Percentiles rank a stretch among this genome's conserved stretches.
These are phyloP conservation scores for Lithophane ornitopus DNA, from an alignment of 2,888 invertebrate genomes.

Conservation along the genomic window DNA sequence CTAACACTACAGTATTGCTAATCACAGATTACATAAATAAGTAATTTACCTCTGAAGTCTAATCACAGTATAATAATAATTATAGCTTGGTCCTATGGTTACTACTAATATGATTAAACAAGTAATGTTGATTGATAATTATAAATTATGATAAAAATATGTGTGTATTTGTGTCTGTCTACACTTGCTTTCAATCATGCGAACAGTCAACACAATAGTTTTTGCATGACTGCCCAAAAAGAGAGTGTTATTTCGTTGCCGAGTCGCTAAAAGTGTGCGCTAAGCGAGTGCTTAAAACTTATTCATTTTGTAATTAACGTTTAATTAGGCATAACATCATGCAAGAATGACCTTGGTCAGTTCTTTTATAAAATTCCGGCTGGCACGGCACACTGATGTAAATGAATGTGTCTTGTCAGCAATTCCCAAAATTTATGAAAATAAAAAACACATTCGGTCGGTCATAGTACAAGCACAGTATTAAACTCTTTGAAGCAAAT, in stretches of 20 bases:
- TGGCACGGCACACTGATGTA: too few species aligned
- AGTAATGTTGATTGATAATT: slow-evolving; percentile 23
- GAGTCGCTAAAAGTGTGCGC: not conserved
- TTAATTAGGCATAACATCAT: slow-evolving; percentile 7
- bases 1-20: slow-evolving; percentile 52
- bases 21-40: slow-evolving; percentile 33
- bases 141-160: slow-evolving; percentile 1
- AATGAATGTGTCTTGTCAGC: not conserved
- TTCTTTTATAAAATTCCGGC: not conserved
- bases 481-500: slow-evolving; percentile 14
- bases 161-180: slow-evolving; percentile 3
- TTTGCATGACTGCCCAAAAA: not conserved
- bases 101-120: slow-evolving; percentile 24
- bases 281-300: slow-evolving; percentile 8
- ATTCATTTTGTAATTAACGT: slow-evolving; percentile 17
- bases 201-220: not conserved
- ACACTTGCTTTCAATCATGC: slow-evolving; percentile 20
- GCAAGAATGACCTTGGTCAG: not conserved
- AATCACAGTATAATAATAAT: slow-evolving; percentile 45
- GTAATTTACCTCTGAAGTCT: slow-evolving; percentile 53
- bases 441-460: not conserved
- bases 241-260: not conserved
- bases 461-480: slow-evolving; percentile 4
- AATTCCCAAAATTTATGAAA: not conserved
- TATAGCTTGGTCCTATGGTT: slow-evolving; percentile 21